Conservation (phyloP, 1,140 invertebrate genomes). For the Pseudomyrmex concolor region DNA sequence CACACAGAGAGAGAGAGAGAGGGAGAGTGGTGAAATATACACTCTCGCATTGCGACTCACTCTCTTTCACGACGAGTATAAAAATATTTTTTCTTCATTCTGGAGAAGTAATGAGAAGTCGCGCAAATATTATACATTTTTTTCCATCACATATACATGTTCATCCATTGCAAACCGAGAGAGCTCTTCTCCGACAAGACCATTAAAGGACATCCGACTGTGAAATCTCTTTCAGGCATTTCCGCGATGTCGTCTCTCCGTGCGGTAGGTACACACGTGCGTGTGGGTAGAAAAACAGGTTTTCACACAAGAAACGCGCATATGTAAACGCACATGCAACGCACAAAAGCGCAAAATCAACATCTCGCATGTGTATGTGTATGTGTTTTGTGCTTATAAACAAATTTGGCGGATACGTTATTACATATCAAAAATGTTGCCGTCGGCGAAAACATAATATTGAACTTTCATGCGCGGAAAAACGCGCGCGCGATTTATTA, state of each 20-base stretch:
- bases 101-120: not conserved
- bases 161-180: not conserved
- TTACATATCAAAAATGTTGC: not conserved
- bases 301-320: constrained; percentile 21
- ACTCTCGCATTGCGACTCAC: no score
- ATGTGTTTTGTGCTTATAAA: not conserved
- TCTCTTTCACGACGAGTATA: no score
- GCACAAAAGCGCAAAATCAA: constrained; percentile 5
- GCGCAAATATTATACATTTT: not conserved
- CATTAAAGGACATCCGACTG: constrained; percentile 22
- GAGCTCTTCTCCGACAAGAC: not conserved
- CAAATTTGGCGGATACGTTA: not conserved
- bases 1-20: no score
- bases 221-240: constrained; percentile 34
- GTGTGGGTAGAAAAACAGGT: constrained; percentile 16
- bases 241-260: not conserved
- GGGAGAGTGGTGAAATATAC: no score
- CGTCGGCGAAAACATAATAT: not conserved
- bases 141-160: no score
- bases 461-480: no score
- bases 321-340: not conserved
- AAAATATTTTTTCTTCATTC: no score
- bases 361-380: not conserved
- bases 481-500: not conserved
- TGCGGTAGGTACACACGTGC: not conserved